Evolutionary conservation across 1,140 invertebrate genomes (phyloP).

Genomic region (Euura saliciscinereae): DNA sequence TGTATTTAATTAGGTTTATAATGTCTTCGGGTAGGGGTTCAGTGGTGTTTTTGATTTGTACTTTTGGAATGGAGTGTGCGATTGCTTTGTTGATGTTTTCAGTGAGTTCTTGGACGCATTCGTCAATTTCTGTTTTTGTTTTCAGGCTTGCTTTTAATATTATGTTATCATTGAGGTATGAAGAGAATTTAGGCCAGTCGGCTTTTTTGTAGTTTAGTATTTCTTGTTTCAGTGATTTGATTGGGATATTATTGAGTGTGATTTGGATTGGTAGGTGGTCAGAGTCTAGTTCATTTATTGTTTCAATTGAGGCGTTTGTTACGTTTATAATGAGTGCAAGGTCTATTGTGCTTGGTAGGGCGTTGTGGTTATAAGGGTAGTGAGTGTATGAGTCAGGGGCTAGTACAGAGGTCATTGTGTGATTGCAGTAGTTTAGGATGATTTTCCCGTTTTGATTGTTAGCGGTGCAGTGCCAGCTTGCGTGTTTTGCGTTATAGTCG

Average conservation of each 20-base stretch:
- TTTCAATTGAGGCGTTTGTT: not conserved
- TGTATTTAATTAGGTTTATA: constrained; percentile 18
- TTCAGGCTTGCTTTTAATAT: not conserved
- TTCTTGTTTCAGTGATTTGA: not conserved
- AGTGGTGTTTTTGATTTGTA: not conserved
- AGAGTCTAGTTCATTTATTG: not conserved
- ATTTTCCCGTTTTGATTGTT: constrained; percentile 12
- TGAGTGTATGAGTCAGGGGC: constrained; percentile 7
- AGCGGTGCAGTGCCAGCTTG: constrained; percentile 2
- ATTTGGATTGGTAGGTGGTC: not conserved
- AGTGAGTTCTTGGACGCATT: constrained; percentile 9
- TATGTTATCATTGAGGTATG: constrained; percentile 17
- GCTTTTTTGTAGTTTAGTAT: constrained; percentile 18
- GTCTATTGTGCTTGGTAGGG: constrained; percentile 1
- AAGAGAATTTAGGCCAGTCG: constrained; percentile 26
- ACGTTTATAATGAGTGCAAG: constrained; percentile 24
- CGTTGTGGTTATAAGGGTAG: not conserved
- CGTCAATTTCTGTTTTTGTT: not conserved
- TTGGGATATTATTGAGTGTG: not conserved
- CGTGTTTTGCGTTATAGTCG: constrained; percentile 20
- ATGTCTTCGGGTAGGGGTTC: constrained; percentile 20
- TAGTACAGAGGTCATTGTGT: not conserved
- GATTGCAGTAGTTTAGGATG: constrained; percentile 10
- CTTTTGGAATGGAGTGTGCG: constrained; percentile 1
- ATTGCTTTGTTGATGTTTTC: constrained; percentile 11